These are phyloP conservation scores for Zenarchopterus dispar DNA, from an alignment of 2,797 vertebrate species.

Conservation along the genomic window DNA sequence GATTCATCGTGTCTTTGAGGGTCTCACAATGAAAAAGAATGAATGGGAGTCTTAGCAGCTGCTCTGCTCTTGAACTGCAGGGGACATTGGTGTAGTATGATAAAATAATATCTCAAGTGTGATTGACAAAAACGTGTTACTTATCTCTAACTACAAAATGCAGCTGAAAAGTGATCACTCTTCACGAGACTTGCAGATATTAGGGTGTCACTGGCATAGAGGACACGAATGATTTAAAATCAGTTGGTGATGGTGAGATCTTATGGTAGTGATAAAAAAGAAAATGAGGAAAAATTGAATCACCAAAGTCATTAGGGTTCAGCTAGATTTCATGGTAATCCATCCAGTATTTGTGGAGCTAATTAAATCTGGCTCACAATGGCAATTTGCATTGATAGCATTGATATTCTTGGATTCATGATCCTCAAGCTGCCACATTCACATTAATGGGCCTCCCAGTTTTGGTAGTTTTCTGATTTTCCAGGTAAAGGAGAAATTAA, in stretches of 20 bases:
- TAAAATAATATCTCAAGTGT: neutral
- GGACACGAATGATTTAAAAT: neutral
- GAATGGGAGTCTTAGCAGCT: conserved; percentile 18
- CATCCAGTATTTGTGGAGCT: neutral
- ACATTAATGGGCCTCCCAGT: neutral
- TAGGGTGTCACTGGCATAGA: neutral
- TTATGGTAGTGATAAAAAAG: neutral
- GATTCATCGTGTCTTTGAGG: conserved; percentile 45
- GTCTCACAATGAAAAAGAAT: conserved; percentile 37
- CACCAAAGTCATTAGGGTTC: conserved; percentile 3
- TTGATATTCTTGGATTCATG: conserved; percentile 1
- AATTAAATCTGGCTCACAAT: conserved; percentile 7
- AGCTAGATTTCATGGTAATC: neutral
- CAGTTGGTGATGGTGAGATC: neutral
- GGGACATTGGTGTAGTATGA: neutral
- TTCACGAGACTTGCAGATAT: neutral
- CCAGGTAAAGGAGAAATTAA: conserved; percentile 4
- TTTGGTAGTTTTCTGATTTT: neutral
- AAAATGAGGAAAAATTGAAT: conserved; percentile 7
- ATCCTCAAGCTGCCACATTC: conserved; percentile 3
- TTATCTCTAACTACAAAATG: neutral
- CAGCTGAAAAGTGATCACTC: neutral
- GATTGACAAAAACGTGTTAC: neutral
- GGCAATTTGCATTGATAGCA: neutral
- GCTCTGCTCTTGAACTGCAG: conserved; percentile 5